Evolutionary conservation across 2,888 invertebrate genomes (phyloP), one percentile per base, ranked within the genome.

Genomic region (Drosophila villosipedis): DNA sequence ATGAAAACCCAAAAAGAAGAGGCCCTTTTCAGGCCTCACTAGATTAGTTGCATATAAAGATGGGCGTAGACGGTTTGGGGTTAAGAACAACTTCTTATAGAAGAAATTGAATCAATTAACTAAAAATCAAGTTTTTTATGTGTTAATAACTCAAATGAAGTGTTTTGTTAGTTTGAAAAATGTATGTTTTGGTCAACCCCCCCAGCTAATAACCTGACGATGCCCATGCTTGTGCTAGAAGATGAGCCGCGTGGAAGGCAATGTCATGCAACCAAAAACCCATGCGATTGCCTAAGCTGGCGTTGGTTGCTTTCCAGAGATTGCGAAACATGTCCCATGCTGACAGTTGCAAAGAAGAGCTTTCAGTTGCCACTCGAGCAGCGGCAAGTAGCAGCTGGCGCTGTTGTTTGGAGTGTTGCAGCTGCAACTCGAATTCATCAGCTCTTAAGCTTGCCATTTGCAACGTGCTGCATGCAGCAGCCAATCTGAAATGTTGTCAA

Each of bases 221-320:
- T n/a, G 3, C 28, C 57, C n/a, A 57, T 39, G 37, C 4, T 25
- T 37, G 59, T 53, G 57, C 25, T 37, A 41, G 75, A 64, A 73
- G 66, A 67, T 62, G 58, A 60, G 41, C 22, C 22, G 50, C 37
- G 47, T 58, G 52, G 54, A 73, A 81, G 82, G 75, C 88, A 89
- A 83, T 86, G 84, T 89, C 87, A 84, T 76, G 87, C 66, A 73
- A 70, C 64, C 31, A 14, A 49, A 39, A 57, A 57, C 35, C 60
- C 68, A 68, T 37, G 61, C 54, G 60, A 62, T 63, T 62, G 70
- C 67, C 64, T 67, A 28, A 39, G 39, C 57, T 81, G 74, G 55
- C 77, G 67, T 70, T 71, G 70, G 73, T 68, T 83, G 78, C 85
- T 82, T 85, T 86, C 73, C 87, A 86, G 87, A 84, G 85, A 85